Conservation (phyloP, 1,140 invertebrate species). For the Aporrectodea caliginosa region DNA sequence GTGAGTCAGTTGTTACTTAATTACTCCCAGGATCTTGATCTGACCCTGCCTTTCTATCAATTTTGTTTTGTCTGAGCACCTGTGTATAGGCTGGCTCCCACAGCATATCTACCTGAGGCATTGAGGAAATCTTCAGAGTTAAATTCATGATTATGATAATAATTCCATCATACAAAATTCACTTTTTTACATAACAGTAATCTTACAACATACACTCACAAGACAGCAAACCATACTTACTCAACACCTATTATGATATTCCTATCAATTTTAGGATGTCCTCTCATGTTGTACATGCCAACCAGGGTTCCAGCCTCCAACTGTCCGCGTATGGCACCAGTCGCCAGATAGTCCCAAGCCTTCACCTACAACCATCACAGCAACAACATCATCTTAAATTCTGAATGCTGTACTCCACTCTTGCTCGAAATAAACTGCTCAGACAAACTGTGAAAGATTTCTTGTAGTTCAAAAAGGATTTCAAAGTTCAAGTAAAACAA, state of each 20-base stretch:
- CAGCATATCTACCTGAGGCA: too few species aligned
- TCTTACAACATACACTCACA: background rate
- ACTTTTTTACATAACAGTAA: background rate
- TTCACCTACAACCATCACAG: conserved; percentile 17
- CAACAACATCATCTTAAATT: too few species aligned
- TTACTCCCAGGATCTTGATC: too few species aligned
- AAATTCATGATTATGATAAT: background rate
- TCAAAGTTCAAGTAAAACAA: too few species aligned
- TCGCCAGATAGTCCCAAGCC: conserved; percentile 31
- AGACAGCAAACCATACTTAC: conserved; percentile 35
- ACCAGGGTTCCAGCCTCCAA: conserved; percentile 42
- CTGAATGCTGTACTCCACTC: too few species aligned
- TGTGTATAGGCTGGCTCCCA: too few species aligned
- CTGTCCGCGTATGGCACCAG: conserved; percentile 41
- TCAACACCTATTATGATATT: conserved; percentile 36
- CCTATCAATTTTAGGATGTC: conserved; percentile 30
- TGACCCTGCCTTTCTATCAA: too few species aligned
- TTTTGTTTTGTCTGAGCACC: too few species aligned
- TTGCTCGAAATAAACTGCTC: too few species aligned
- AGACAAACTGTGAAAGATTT: too few species aligned
- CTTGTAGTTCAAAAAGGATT: too few species aligned
- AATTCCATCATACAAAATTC: background rate
- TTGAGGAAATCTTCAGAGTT: background rate
- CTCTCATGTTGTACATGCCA: conserved; percentile 40
- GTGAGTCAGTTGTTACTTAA: too few species aligned